phyloP scores from a whole-genome alignment of 2,888 invertebrate genomes.

The Chrysotoxum bicinctum region DNA sequence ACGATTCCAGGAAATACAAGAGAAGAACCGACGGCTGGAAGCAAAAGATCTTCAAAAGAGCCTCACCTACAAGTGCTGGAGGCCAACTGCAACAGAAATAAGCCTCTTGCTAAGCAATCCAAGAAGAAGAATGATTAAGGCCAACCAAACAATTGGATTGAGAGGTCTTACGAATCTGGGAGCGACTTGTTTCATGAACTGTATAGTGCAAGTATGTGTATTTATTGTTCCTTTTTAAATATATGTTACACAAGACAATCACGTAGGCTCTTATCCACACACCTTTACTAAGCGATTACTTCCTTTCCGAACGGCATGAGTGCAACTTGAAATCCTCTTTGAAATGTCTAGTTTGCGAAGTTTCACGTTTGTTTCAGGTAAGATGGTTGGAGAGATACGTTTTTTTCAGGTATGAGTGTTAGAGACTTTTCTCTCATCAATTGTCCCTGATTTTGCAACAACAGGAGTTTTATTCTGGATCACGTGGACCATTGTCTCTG shows the following conservation, averaged over 20 bases:
- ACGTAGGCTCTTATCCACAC: slow-evolving; percentile 94
- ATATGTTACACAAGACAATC: neutral
- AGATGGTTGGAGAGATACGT: slow-evolving; percentile 70
- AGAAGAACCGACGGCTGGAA: slow-evolving; percentile 83
- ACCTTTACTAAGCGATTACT: slow-evolving; percentile 96
- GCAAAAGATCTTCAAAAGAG: slow-evolving; percentile 85
- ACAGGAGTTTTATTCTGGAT: slow-evolving; percentile 96
- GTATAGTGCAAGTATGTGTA: slow-evolving; percentile 90
- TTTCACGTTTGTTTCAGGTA: slow-evolving; percentile 97
- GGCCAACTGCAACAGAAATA: slow-evolving; percentile 89
- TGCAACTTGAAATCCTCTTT: slow-evolving; percentile 86
- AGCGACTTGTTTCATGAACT: slow-evolving; percentile 99
- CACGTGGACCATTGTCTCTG: slow-evolving; percentile 92
- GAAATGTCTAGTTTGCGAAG: slow-evolving; percentile 96
- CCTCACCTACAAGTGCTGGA: slow-evolving; percentile 88
- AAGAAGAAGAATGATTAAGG: slow-evolving; percentile 89
- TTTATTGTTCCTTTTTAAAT: neutral
- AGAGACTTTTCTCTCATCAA: neutral
- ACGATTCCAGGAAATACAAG: slow-evolving; percentile 85
- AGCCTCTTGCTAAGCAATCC: slow-evolving; percentile 89
- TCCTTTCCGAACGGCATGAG: slow-evolving; percentile 95
- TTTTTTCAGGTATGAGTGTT: neutral
- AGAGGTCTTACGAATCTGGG: slow-evolving; percentile 97
- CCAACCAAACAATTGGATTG: slow-evolving; percentile 93
- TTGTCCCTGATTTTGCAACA: neutral